Evolutionary conservation across 1,140 invertebrate genomes (phyloP).

Genomic region (Globodera rostochiensis): DNA sequence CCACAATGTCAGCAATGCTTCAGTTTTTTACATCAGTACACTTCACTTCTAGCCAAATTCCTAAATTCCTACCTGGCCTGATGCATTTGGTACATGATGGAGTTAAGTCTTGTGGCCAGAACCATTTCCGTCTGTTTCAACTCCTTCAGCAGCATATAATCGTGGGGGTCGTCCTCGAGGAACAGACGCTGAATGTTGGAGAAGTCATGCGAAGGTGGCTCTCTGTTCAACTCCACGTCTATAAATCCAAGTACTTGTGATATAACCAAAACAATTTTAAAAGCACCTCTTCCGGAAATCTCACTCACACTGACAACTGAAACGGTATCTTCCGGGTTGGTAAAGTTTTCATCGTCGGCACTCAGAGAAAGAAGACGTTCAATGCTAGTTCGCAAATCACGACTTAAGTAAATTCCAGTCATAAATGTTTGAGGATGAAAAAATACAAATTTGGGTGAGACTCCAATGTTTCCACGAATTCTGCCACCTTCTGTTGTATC

Average conservation of each 20-base stretch:
- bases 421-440: neutral
- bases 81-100: constrained; percentile 43
- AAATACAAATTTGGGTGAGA: constrained; percentile 36
- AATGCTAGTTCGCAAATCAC: constrained; percentile 42
- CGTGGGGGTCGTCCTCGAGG: constrained; percentile 38
- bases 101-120: constrained; percentile 32
- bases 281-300: constrained; percentile 26
- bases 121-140: constrained; percentile 39
- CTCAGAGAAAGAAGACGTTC: constrained; percentile 39
- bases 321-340: constrained; percentile 31
- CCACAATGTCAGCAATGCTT: constrained; percentile 38
- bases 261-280: constrained; percentile 3
- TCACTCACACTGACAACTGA: constrained; percentile 43
- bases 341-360: constrained; percentile 37
- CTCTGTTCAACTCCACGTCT: constrained; percentile 37
- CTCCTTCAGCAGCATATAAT: constrained; percentile 43
- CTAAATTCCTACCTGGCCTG: constrained; percentile 30
- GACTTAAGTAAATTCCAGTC: constrained; percentile 11
- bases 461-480: constrained; percentile 45
- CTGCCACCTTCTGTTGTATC: constrained; percentile 45
- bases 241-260: constrained; percentile 1
- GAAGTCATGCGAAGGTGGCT: constrained; percentile 15
- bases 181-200: constrained; percentile 25
- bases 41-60: constrained; percentile 15
- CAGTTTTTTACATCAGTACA: neutral